phyloP scores from a whole-genome alignment of 1,140 invertebrate species.

The Brevipalpus yothersi region DNA sequence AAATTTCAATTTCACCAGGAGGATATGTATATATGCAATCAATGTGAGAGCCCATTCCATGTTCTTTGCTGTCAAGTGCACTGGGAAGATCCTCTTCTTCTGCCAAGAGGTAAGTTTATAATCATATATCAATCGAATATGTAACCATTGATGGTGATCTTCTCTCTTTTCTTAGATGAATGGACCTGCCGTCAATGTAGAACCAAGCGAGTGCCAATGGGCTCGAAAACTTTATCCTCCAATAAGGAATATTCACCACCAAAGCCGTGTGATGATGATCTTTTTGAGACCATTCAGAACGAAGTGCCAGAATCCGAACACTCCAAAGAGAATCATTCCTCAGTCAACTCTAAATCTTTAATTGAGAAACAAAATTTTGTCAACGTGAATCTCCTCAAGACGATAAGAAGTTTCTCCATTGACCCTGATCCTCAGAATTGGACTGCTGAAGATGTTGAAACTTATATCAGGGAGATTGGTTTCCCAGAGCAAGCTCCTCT shows the following conservation, averaged over 20 bases:
- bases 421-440: constrained; percentile 41
- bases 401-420: constrained; percentile 22
- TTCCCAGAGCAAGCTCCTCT: constrained; percentile 28
- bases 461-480: constrained; percentile 28
- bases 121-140: no score
- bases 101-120: no score
- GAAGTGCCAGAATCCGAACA: neutral
- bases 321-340: neutral
- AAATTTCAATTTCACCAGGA: neutral
- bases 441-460: constrained; percentile 50
- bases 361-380: neutral
- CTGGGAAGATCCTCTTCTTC: no score
- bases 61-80: neutral
- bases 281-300: neutral
- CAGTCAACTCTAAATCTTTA: neutral
- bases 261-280: neutral
- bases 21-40: neutral
- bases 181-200: no score
- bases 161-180: no score
- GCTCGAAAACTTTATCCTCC: no score
- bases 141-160: no score
- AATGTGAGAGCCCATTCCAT: neutral
- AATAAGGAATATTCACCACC: no score
- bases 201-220: no score
- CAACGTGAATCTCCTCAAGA: constrained; percentile 5